phyloP scores from a whole-genome alignment of 1,140 invertebrate species.

The Ladona fulva region DNA sequence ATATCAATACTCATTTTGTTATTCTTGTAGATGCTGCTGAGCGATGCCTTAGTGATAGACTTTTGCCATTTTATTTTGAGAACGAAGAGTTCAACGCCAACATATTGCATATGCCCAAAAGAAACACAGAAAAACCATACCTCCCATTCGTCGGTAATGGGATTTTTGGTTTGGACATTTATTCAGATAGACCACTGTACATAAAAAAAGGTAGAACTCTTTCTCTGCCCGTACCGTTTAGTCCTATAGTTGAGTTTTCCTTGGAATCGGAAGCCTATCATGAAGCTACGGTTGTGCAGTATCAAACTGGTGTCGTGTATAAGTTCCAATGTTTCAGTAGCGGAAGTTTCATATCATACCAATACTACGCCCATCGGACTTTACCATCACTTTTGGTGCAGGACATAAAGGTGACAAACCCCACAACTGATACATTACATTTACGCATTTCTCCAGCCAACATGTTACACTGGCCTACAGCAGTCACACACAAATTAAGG shows the following conservation, averaged over 20 bases:
- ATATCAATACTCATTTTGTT: conserved; percentile 15
- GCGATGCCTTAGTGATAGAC: conserved; percentile 51
- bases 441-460: conserved; percentile 36
- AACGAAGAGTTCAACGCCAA: conserved; percentile 56
- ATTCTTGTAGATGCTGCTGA: conserved; percentile 44
- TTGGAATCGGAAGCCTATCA: conserved; percentile 38
- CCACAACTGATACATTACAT: conserved; percentile 31
- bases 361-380: conserved; percentile 69
- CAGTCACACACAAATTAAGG: conserved; percentile 41
- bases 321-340: conserved; percentile 54
- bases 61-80: conserved; percentile 49
- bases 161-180: conserved; percentile 53
- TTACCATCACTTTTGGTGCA: conserved; percentile 70
- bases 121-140: conserved; percentile 47
- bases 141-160: conserved; percentile 75
- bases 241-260: conserved; percentile 57
- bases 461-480: conserved; percentile 36
- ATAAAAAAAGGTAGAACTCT: conserved; percentile 61
- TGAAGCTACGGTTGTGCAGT: conserved; percentile 51
- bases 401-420: conserved; percentile 68
- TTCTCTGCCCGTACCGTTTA: conserved; percentile 58
- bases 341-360: conserved; percentile 55
- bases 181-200: conserved; percentile 53
- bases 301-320: conserved; percentile 42
- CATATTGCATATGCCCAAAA: conserved; percentile 48